Evolutionary conservation across 2,888 invertebrate genomes (phyloP).

Genomic region (Pterostichus madidus): DNA sequence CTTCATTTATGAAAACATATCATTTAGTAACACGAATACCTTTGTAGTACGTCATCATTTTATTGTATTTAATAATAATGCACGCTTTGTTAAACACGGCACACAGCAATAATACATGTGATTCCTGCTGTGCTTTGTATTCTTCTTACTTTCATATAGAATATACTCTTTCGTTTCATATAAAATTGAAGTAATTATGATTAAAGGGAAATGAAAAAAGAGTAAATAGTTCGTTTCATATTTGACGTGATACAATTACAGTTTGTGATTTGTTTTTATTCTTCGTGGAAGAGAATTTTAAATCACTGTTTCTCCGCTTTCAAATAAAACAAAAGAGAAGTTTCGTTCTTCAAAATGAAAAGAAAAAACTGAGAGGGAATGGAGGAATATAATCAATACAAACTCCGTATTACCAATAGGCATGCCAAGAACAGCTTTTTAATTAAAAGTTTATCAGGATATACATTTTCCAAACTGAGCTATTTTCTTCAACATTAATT

Average conservation of each 20-base stretch:
- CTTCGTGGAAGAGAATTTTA: slow-evolving; percentile 33
- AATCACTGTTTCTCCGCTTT: slow-evolving; percentile 16
- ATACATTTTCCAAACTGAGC: slow-evolving; percentile 50
- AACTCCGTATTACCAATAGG: slow-evolving; percentile 36
- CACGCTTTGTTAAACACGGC: slow-evolving; percentile 19
- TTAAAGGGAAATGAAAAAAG: not conserved
- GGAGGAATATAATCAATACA: slow-evolving; percentile 48
- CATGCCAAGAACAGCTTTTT: slow-evolving; percentile 52
- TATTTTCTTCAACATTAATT: slow-evolving; percentile 48
- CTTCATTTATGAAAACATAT: slow-evolving; percentile 48
- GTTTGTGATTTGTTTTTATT: not conserved
- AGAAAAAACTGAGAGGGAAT: slow-evolving; percentile 11
- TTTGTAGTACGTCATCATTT: slow-evolving; percentile 38
- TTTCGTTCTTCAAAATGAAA: slow-evolving; percentile 38
- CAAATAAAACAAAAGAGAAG: slow-evolving; percentile 25
- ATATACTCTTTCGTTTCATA: not conserved
- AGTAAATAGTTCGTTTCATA: not conserved
- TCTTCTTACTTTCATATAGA: not conserved
- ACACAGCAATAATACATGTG: not conserved
- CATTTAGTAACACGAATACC: slow-evolving; percentile 42
- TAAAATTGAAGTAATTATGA: not conserved
- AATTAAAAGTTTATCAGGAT: slow-evolving; percentile 56
- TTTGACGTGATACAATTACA: too few relatives aligned
- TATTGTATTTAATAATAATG: slow-evolving; percentile 30
- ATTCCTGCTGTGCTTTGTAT: too few relatives aligned